Percentiles rank a stretch among this genome's conserved stretches.
These are phyloP conservation scores for Rousettus leschenaultii DNA, from an alignment of 2,113 vertebrate species.

Conservation along the genomic window DNA sequence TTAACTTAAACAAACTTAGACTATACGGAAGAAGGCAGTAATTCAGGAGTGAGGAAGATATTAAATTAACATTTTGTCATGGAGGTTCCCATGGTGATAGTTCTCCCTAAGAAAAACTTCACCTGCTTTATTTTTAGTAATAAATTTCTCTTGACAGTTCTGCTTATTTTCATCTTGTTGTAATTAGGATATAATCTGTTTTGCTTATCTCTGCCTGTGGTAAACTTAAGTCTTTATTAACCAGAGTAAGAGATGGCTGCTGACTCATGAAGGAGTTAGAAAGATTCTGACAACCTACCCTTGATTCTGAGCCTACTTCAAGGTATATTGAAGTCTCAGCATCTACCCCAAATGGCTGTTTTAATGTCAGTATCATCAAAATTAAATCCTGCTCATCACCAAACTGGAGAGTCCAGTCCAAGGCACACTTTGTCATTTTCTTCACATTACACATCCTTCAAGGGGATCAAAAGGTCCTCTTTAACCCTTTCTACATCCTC, in stretches of 20 bases:
- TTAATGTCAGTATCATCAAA: not conserved
- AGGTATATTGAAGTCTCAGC: not conserved
- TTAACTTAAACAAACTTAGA: constrained; percentile 12
- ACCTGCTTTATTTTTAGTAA: constrained; percentile 73
- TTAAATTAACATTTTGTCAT: not conserved
- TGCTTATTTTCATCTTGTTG: constrained; percentile 56
- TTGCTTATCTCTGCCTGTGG: not conserved
- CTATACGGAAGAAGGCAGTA: not conserved
- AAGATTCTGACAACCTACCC: not conserved
- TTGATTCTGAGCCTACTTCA: not conserved
- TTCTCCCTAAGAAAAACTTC: not conserved
- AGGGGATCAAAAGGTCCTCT: not conserved
- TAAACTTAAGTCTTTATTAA: not conserved
- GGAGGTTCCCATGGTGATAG: constrained; percentile 19
- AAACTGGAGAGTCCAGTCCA: not conserved
- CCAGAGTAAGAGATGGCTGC: not conserved
- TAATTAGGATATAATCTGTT: constrained; percentile 27
- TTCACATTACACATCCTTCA: not conserved
- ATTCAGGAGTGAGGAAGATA: not conserved
- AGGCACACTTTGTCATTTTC: not conserved
- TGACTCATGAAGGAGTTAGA: not conserved
- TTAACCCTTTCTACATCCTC: not conserved
- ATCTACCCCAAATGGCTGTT: not conserved
- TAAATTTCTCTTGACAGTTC: constrained; percentile 69
- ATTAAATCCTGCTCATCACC: not conserved